Evolutionary conservation across 2,797 vertebrate species (phyloP).

Genomic region (Lepilemur septentrionalis): DNA sequence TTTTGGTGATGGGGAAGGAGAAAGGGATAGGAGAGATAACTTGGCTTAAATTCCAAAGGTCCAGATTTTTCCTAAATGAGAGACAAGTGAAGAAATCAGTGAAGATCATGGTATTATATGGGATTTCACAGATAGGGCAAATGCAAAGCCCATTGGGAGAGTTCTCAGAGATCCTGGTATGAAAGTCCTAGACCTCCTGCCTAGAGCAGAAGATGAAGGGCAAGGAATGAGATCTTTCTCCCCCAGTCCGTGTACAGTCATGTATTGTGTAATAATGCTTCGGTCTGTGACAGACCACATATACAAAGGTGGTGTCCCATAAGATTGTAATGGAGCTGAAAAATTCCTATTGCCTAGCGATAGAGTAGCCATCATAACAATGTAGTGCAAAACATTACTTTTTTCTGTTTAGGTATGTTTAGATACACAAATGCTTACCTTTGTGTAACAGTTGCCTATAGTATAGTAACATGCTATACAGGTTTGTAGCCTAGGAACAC

Average conservation of each 20-base stretch:
- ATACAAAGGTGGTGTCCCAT: neutral
- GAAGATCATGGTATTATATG: neutral
- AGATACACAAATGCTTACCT: neutral
- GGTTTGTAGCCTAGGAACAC: neutral
- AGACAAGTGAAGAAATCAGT: neutral
- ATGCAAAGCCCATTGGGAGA: neutral
- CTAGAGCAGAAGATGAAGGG: neutral
- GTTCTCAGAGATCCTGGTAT: neutral
- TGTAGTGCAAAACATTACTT: neutral
- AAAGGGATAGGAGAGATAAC: neutral
- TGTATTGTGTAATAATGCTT: neutral
- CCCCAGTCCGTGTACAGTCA: neutral
- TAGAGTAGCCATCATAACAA: too few species aligned
- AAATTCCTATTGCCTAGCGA: neutral
- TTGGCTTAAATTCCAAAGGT: neutral
- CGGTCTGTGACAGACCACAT: neutral
- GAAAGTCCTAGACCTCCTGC: neutral
- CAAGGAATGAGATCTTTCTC: neutral
- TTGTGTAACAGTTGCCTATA: neutral
- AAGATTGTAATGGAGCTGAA: neutral
- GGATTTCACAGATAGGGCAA: neutral
- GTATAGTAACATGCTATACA: neutral
- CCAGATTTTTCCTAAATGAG: neutral
- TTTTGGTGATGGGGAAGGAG: neutral
- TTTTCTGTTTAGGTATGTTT: neutral